Conservation (phyloP, 1,140 invertebrate species). For the Brachionus asplanchnoidis region DNA sequence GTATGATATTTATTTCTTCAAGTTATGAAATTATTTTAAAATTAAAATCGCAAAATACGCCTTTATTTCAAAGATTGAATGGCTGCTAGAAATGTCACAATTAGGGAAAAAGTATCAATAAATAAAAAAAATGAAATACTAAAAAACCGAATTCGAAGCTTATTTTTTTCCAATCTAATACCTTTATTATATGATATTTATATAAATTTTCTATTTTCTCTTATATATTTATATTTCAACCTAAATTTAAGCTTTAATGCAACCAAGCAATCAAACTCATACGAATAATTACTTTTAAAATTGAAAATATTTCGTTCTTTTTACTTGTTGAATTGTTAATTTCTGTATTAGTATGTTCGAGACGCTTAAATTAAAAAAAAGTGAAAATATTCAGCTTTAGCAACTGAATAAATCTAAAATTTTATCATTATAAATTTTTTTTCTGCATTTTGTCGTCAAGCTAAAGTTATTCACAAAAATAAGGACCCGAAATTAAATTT, state of each 20-base stretch:
- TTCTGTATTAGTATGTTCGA: not conserved
- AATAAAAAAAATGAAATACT: not conserved
- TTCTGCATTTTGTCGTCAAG: not conserved
- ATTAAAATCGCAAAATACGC: not conserved
- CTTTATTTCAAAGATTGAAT: not conserved
- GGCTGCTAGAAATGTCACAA: not conserved
- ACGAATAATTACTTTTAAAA: slow-evolving; percentile 6
- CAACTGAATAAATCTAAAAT: not conserved
- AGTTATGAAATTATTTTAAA: not conserved
- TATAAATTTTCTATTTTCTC: slow-evolving; percentile 1
- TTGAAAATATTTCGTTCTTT: not conserved
- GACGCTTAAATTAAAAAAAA: not conserved
- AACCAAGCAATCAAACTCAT: slow-evolving; percentile 27
- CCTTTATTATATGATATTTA: not conserved
- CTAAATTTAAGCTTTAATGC: slow-evolving; percentile 4
- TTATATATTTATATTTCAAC: slow-evolving; percentile 10
- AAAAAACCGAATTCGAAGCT: not conserved
- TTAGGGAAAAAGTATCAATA: not conserved
- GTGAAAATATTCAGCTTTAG: not conserved
- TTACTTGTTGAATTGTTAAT: slow-evolving; percentile 1
- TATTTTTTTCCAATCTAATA: not conserved
- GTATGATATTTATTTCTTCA: not conserved
- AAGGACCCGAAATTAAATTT: not conserved
- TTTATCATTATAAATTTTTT: not conserved
- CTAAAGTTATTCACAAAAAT: not conserved